Evolutionary conservation across 1,140 invertebrate species (phyloP), one percentile per base, ranked within the genome.

Genomic region (Papilio polyxenes): DNA sequence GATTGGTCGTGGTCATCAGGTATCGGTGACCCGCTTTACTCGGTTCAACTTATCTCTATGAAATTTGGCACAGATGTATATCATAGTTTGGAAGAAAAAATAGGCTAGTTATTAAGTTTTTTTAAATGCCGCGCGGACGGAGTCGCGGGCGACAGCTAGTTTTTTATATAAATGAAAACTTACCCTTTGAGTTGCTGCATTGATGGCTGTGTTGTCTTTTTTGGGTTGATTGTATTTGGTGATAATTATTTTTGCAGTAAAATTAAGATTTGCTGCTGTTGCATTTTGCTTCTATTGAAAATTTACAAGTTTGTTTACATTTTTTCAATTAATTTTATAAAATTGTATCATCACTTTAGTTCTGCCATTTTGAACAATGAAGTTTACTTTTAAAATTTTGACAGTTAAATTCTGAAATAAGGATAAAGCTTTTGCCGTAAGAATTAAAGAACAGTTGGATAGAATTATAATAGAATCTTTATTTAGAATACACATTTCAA

Each of bases 181-280:
- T 56, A 56, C 75, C 75, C 11, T 77, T 49, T 6, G 23, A 51
- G 48, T 51, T 77, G 17, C 20, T 77, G 75, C 17, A 49, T 51
- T 11, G 75, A 20, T 40, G 17, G 20, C 53, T 17, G 53, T 17
- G 7, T 44, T 44, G 40, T 44, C 40, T 44, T 44, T 2, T 13
- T 56, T 56, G 15, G 6, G 17, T 56, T 6, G 15, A 56, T 56
- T 56, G 53, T 56, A 56, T 56, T 9, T 53, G 40, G 4, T 44
- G 40, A 3, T 53, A 10, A 53, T 56, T 56, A 56, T 56, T 1
- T 56, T 56, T 56, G 13, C 2, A 17, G 5, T 56, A 17, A 56
- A 17, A 56, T 56, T 17, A 56, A 56, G 17, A 17, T n/a, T 56
- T 56, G 53, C 15, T 56, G 53, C 1, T 56, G 15, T 56, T 17